Evolutionary conservation across 2,888 invertebrate genomes (phyloP).

Genomic region (Agrotis puta): DNA sequence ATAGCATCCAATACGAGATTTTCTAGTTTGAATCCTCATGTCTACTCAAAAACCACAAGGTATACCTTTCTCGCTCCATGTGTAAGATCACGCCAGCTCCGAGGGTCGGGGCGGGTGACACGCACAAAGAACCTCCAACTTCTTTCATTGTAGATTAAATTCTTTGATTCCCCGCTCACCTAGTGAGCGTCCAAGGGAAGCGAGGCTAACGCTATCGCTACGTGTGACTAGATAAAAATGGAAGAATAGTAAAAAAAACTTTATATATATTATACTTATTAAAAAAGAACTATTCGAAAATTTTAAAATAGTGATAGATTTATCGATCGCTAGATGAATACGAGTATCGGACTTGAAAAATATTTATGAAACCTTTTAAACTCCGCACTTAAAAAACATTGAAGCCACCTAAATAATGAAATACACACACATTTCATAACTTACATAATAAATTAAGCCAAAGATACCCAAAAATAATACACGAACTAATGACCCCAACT

Average conservation of each 20-base stretch:
- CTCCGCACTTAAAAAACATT: no score
- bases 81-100: constrained; percentile 72
- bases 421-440: no score
- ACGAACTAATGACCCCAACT: constrained; percentile 19
- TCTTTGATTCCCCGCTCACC: constrained; percentile 87
- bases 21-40: neutral
- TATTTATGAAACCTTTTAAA: no score
- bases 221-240: neutral
- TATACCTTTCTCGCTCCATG: constrained; percentile 64
- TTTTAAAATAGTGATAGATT: neutral
- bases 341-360: no score
- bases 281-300: neutral
- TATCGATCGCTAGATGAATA: neutral
- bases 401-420: no score
- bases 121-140: constrained; percentile 88
- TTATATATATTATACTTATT: no score
- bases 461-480: constrained; percentile 10
- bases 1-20: no score
- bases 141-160: constrained; percentile 90
- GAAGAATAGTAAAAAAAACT: no score
- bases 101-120: constrained; percentile 82
- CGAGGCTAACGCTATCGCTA: constrained; percentile 27
- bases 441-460: no score
- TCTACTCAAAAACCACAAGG: constrained; percentile 29
- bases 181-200: constrained; percentile 66